phyloP scores from a whole-genome alignment of 2,797 vertebrate species.

The Gadopsis marmoratus region DNA sequence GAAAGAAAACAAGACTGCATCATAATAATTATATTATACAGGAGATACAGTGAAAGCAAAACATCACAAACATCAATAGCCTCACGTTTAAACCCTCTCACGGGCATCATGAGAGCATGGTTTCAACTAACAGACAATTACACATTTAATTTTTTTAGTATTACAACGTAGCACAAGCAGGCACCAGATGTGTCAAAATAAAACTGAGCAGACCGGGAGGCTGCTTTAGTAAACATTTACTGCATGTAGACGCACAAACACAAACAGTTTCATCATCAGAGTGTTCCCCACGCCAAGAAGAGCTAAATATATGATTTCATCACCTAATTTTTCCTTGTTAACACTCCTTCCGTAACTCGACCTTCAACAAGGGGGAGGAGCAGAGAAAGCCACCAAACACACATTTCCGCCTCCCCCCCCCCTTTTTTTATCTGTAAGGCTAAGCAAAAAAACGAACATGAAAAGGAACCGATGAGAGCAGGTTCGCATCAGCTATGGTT shows the following conservation, averaged over 20 bases:
- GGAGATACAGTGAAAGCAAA: slow-evolving; percentile 53
- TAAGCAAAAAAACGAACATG: background rate
- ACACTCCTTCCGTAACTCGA: background rate
- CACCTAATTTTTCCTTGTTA: background rate
- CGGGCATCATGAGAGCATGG: slow-evolving; percentile 4
- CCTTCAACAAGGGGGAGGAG: background rate
- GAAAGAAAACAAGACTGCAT: slow-evolving; percentile 23
- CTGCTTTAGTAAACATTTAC: slow-evolving; percentile 52
- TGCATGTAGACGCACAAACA: slow-evolving; percentile 30
- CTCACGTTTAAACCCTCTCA: slow-evolving; percentile 43
- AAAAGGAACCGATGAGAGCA: slow-evolving; percentile 10
- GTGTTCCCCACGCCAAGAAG: slow-evolving; percentile 28
- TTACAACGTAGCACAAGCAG: slow-evolving; percentile 51
- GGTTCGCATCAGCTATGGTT: background rate
- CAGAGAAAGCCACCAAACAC: background rate
- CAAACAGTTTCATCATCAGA: slow-evolving; percentile 22
- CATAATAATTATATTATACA: slow-evolving; percentile 17
- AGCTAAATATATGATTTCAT: slow-evolving; percentile 43
- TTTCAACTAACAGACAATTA: slow-evolving; percentile 31
- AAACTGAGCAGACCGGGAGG: slow-evolving; percentile 23
- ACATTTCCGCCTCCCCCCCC: background rate
- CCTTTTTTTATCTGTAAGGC: slow-evolving; percentile 1
- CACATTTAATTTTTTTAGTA: slow-evolving; percentile 22
- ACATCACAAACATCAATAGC: slow-evolving; percentile 49
- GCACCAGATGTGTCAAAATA: slow-evolving; percentile 55